Evolutionary conservation across 1,140 invertebrate species (phyloP).

Genomic region (Zaprionus tsacasi): DNA sequence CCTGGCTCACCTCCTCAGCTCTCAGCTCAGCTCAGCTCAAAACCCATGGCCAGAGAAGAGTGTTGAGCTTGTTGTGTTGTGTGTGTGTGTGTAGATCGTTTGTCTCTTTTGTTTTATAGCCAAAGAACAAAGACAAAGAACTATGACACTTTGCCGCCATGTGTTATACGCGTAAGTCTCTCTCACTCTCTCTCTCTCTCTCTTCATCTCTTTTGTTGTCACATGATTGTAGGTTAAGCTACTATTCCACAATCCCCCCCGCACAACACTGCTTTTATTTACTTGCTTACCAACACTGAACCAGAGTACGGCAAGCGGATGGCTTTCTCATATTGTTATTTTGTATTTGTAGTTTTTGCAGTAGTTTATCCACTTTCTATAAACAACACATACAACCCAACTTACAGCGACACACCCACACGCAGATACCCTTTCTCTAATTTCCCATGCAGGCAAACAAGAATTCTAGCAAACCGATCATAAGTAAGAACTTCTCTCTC

Average conservation of each 20-base stretch:
- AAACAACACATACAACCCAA: constrained; percentile 19
- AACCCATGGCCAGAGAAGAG: neutral
- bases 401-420: constrained; percentile 17
- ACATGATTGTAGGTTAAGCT: constrained; percentile 64
- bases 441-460: constrained; percentile 32
- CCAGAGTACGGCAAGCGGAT: constrained; percentile 24
- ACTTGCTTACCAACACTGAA: constrained; percentile 50
- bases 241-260: constrained; percentile 15
- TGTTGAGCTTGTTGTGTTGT: constrained; percentile 41
- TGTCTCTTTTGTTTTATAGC: constrained; percentile 63
- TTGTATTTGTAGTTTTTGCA: constrained; percentile 33
- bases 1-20: constrained; percentile 33
- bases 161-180: constrained; percentile 79
- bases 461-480: constrained; percentile 20
- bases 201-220: constrained; percentile 73
- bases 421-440: constrained; percentile 2
- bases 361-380: constrained; percentile 48
- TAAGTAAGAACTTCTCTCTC: constrained; percentile 37
- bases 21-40: constrained; percentile 45
- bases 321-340: constrained; percentile 49
- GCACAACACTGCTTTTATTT: constrained; percentile 54
- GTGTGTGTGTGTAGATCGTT: constrained; percentile 50
- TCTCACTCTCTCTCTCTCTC: constrained; percentile 43
- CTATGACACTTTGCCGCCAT: constrained; percentile 76
- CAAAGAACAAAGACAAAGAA: constrained; percentile 62